phyloP scores from a whole-genome alignment of 2,888 invertebrate genomes.

The Stegophylla sp. region DNA sequence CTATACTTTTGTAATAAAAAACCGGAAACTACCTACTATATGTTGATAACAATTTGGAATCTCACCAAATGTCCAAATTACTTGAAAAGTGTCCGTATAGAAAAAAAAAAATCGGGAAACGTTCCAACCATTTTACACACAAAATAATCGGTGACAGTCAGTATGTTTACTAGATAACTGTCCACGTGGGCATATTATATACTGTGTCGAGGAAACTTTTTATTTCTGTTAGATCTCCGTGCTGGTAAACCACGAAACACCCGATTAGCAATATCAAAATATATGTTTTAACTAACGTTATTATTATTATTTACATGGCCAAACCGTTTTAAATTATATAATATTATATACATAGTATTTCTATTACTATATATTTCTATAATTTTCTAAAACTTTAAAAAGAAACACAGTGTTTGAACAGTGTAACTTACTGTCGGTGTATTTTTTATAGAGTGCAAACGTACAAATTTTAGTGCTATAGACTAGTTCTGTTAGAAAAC shows the following conservation, averaged over 20 bases:
- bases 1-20: not conserved
- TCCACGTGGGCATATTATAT: slow-evolving; percentile 3
- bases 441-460: too few relatives aligned
- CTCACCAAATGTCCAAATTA: slow-evolving; percentile 27
- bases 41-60: slow-evolving; percentile 38
- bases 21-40: not conserved
- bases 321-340: too few relatives aligned
- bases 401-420: too few relatives aligned
- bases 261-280: too few relatives aligned
- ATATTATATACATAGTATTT: too few relatives aligned
- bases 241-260: not conserved
- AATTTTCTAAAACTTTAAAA: too few relatives aligned
- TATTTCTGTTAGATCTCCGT: not conserved
- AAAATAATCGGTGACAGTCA: slow-evolving; percentile 32
- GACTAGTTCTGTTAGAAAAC: too few relatives aligned
- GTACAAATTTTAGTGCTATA: too few relatives aligned
- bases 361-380: too few relatives aligned
- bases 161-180: slow-evolving; percentile 24
- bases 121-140: slow-evolving; percentile 40
- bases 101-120: slow-evolving; percentile 30
- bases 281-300: too few relatives aligned
- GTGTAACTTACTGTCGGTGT: too few relatives aligned
- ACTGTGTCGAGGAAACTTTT: not conserved
- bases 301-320: too few relatives aligned
- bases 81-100: slow-evolving; percentile 20